phyloP scores from a whole-genome alignment of 2,888 invertebrate genomes.

The Monopis laevigella region DNA sequence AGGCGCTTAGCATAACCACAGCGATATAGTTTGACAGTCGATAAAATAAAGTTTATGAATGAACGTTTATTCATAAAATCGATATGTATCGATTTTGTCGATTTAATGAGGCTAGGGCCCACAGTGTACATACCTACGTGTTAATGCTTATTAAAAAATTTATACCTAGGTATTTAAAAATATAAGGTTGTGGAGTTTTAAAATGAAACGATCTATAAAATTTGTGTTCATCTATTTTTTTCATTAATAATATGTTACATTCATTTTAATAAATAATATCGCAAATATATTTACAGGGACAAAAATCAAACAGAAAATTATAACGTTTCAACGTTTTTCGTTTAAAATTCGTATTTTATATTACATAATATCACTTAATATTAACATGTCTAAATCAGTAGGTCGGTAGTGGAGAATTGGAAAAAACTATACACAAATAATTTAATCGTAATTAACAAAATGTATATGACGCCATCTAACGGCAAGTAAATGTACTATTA shows the following conservation, averaged over 20 bases:
- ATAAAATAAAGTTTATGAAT: too few relatives aligned
- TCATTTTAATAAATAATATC: slow-evolving; percentile 65
- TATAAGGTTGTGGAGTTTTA: slow-evolving; percentile 1
- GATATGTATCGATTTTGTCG: too few relatives aligned
- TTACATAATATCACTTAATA: slow-evolving; percentile 63
- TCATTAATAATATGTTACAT: slow-evolving; percentile 67
- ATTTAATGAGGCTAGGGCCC: too few relatives aligned
- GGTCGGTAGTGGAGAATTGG: slow-evolving; percentile 37
- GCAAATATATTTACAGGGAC: slow-evolving; percentile 67
- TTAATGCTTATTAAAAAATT: too few relatives aligned
- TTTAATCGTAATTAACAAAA: too few relatives aligned
- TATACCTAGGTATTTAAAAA: neutral
- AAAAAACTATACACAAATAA: slow-evolving; percentile 11
- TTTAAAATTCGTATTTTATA: slow-evolving; percentile 67
- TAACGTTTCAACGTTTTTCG: slow-evolving; percentile 53
- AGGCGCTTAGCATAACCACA: too few relatives aligned
- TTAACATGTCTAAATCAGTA: slow-evolving; percentile 52
- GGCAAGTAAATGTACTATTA: too few relatives aligned
- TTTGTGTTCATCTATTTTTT: slow-evolving; percentile 62
- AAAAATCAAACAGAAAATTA: slow-evolving; percentile 56
- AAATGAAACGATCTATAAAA: slow-evolving; percentile 48
- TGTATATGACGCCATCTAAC: too few relatives aligned
- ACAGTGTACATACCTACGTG: too few relatives aligned
- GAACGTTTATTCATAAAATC: too few relatives aligned
- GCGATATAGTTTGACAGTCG: too few relatives aligned